Percentiles rank a stretch among this genome's conserved stretches.
These are phyloP conservation scores for Paralvinella palmiformis DNA, from an alignment of 1,140 invertebrate genomes.

Conservation along the genomic window DNA sequence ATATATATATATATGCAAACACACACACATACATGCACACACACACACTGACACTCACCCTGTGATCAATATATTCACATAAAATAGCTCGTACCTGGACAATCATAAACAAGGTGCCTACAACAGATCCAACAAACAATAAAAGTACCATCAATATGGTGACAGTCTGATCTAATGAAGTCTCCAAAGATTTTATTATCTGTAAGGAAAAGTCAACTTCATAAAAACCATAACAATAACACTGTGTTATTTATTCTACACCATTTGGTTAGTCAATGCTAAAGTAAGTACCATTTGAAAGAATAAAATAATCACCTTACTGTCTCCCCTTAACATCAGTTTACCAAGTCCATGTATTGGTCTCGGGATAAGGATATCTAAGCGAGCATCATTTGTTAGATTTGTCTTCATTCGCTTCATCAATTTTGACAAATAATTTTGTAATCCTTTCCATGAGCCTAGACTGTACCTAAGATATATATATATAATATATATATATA, in stretches of 20 bases:
- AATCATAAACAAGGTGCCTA: conserved; percentile 49
- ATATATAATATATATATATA: no score
- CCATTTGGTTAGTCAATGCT: no score
- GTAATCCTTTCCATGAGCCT: background rate
- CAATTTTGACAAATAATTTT: background rate
- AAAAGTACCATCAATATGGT: conserved; percentile 53
- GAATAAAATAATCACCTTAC: conserved; percentile 48
- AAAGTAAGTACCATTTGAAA: background rate
- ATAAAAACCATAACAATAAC: background rate
- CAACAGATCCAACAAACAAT: conserved; percentile 48
- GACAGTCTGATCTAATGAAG: conserved; percentile 51
- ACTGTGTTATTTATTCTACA: background rate
- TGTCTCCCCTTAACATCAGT: conserved; percentile 58
- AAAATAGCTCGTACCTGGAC: conserved; percentile 42
- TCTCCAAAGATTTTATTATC: conserved; percentile 48
- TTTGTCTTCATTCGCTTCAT: background rate
- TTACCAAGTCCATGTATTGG: conserved; percentile 52
- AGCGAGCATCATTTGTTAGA: conserved; percentile 24
- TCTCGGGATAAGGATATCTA: conserved; percentile 52
- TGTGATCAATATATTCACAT: background rate
- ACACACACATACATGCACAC: background rate
- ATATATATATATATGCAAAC: background rate
- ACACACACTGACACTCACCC: background rate
- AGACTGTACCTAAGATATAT: background rate
- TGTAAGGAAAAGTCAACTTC: conserved; percentile 39